Conservation (phyloP, 64 coral and sea anemone species). For the Dendrophyllia cribrosa region DNA sequence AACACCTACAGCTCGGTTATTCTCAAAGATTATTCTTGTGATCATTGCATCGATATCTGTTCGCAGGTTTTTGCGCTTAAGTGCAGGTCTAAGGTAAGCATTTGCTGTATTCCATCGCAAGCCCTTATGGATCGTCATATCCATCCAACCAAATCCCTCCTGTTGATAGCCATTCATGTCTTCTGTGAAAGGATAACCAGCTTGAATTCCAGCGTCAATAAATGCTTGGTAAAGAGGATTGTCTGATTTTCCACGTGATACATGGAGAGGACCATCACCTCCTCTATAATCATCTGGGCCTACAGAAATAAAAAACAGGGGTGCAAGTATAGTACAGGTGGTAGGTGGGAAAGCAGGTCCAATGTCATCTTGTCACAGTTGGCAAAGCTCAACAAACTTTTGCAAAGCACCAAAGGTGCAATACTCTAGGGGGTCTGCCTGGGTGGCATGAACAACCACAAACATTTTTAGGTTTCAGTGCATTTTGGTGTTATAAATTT, state of each 20-base stretch:
- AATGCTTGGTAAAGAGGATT: slow-evolving; percentile 88
- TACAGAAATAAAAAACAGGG: background rate
- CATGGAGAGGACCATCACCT: slow-evolving; percentile 81
- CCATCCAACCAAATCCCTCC: slow-evolving; percentile 93
- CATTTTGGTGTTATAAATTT: no score
- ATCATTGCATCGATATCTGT: slow-evolving; percentile 73
- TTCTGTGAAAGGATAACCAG: slow-evolving; percentile 89
- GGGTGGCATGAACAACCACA: no score
- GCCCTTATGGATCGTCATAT: slow-evolving; percentile 94
- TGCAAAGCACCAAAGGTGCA: no score
- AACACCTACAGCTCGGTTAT: slow-evolving; percentile 78
- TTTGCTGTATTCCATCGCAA: slow-evolving; percentile 91
- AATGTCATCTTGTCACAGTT: no score
- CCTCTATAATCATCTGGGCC: slow-evolving; percentile 94
- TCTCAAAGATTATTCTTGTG: slow-evolving; percentile 85
- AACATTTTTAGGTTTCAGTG: no score
- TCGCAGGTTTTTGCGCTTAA: slow-evolving; percentile 64
- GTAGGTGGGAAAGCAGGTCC: no score
- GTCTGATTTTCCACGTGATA: slow-evolving; percentile 77
- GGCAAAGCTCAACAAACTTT: no score
- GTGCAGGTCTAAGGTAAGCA: slow-evolving; percentile 86
- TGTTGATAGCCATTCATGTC: slow-evolving; percentile 98
- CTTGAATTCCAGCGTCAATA: slow-evolving; percentile 80
- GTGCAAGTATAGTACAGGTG: no score
- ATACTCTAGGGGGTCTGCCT: no score